Conservation (phyloP, 2,797 vertebrate genomes). For the Lates japonicus region DNA sequence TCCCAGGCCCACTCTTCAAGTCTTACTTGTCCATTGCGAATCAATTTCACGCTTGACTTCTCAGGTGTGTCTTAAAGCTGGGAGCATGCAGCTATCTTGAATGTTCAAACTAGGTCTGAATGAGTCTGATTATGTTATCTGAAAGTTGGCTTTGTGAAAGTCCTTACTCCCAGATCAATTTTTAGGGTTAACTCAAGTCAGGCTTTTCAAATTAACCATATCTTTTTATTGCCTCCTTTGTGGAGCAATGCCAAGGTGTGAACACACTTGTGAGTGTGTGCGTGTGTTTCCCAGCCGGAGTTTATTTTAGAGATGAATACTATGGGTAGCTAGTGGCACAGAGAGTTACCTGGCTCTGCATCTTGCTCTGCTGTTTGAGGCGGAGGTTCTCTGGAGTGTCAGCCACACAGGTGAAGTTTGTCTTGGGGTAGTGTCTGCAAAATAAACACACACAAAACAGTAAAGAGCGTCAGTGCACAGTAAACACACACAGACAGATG, state of each 20-base stretch:
- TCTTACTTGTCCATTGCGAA: constrained; percentile 18
- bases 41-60: constrained; percentile 43
- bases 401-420: constrained; percentile 95
- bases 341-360: constrained; percentile 93
- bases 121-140: constrained; percentile 11
- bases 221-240: constrained; percentile 11
- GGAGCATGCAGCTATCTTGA: not conserved
- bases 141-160: constrained; percentile 19
- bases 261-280: not conserved
- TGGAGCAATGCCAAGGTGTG: constrained; percentile 8
- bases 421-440: constrained; percentile 97
- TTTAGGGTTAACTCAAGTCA: constrained; percentile 21
- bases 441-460: constrained; percentile 59
- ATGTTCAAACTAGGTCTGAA: constrained; percentile 24
- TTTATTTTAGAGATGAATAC: constrained; percentile 4
- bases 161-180: not conserved
- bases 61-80: constrained; percentile 31
- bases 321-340: not conserved
- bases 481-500: constrained; percentile 45
- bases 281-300: constrained; percentile 6
- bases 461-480: constrained; percentile 40
- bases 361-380: constrained; percentile 96
- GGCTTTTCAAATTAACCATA: constrained; percentile 19
- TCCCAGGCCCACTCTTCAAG: not conserved
- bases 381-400: constrained; percentile 98